A percentile compares a stretch with the other conserved stretches of the same genome.
These are phyloP conservation scores for Branchellion lobata DNA, from an alignment of 2,888 invertebrate species.

Conservation along the genomic window DNA sequence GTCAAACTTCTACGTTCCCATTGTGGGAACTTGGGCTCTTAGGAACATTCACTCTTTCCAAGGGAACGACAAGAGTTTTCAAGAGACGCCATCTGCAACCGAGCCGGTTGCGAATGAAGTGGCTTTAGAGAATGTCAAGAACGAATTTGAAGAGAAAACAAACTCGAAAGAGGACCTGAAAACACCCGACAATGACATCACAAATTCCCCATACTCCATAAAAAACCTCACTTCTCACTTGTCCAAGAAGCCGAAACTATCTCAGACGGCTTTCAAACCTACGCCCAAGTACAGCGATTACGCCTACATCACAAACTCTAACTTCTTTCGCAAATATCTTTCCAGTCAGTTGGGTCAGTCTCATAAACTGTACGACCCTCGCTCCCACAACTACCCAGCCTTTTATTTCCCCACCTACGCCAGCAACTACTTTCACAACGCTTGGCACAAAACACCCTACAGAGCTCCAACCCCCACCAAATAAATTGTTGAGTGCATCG, in stretches of 20 bases:
- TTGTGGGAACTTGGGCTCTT: background rate
- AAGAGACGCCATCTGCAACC: background rate
- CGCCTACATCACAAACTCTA: background rate
- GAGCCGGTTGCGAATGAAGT: background rate
- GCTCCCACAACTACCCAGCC: background rate
- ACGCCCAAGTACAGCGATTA: background rate
- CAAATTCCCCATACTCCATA: background rate
- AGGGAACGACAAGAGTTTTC: background rate
- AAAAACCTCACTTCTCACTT: conserved; percentile 9
- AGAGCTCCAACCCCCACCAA: background rate
- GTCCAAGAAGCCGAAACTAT: background rate
- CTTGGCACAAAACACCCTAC: background rate
- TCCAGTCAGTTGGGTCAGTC: background rate
- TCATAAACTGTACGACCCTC: background rate
- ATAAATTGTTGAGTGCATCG: background rate
- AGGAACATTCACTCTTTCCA: conserved; percentile 3
- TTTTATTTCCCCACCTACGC: background rate
- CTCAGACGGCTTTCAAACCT: background rate
- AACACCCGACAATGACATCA: background rate
- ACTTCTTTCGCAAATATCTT: background rate
- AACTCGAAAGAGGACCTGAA: no score
- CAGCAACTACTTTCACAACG: background rate
- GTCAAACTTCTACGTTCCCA: no score
- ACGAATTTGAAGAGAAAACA: background rate
- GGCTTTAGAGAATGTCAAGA: background rate